These are phyloP conservation scores for Drosophila bunnanda DNA, from an alignment of 2,888 invertebrate genomes.

Conservation along the genomic window DNA sequence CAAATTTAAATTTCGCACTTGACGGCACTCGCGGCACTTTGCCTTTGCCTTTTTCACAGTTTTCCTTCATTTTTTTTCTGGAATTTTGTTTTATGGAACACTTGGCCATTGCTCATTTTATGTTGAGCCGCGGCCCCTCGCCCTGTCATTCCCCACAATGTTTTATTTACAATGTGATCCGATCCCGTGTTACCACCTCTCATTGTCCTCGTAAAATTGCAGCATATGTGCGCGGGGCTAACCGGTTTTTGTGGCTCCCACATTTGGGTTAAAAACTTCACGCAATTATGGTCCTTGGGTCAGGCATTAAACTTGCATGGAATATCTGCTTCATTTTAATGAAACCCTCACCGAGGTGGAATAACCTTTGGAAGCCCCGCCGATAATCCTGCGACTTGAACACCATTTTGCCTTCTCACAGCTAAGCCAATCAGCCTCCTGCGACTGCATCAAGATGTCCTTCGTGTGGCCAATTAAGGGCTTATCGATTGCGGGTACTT, in stretches of 20 bases:
- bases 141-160: conserved; percentile 36
- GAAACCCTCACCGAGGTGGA: conserved; percentile 2
- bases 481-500: conserved; percentile 61
- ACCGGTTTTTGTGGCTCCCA: conserved; percentile 13
- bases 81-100: conserved; percentile 59
- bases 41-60: conserved; percentile 47
- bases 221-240: conserved; percentile 32
- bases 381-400: conserved; percentile 12
- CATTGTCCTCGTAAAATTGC: conserved; percentile 32
- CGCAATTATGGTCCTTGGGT: conserved; percentile 39
- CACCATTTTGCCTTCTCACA: conserved; percentile 17
- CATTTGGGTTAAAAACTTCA: conserved; percentile 23
- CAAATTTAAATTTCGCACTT: conserved; percentile 76
- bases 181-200: conserved; percentile 21
- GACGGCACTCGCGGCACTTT: conserved; percentile 70
- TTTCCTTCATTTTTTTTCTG: conserved; percentile 15
- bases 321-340: conserved; percentile 31
- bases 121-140: conserved; percentile 27
- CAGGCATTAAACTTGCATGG: conserved; percentile 36
- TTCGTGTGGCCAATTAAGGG: conserved; percentile 66
- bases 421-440: no score
- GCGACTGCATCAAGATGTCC: conserved; percentile 54
- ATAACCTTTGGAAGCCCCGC: conserved; percentile 1
- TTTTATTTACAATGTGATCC: conserved; percentile 46
- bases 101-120: conserved; percentile 61